Percentiles rank a stretch among this genome's conserved stretches.
These are phyloP conservation scores for Drosophila mettleri DNA, from an alignment of 2,888 invertebrate species.

Conservation along the genomic window DNA sequence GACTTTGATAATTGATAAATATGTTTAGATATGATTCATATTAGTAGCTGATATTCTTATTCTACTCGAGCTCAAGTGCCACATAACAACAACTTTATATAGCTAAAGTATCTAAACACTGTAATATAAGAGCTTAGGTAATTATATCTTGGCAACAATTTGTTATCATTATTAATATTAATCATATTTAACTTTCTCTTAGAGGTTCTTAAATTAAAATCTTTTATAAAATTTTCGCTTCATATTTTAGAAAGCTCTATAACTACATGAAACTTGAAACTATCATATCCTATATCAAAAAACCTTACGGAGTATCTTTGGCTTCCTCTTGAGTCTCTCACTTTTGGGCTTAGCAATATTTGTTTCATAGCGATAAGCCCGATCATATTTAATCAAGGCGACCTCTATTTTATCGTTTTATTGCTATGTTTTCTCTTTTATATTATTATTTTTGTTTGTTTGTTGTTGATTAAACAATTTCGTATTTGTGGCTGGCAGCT, in stretches of 20 bases:
- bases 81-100: too few relatives aligned
- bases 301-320: conserved; percentile 9
- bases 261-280: too few relatives aligned
- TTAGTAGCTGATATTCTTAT: background rate
- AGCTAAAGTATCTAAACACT: background rate
- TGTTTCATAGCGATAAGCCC: conserved; percentile 25
- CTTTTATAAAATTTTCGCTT: background rate
- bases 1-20: background rate
- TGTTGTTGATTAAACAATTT: conserved; percentile 48
- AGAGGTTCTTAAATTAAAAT: background rate
- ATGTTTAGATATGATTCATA: background rate
- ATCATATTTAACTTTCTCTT: background rate
- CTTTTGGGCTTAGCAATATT: conserved; percentile 31
- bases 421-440: conserved; percentile 18
- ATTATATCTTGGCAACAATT: background rate
- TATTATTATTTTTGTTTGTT: background rate
- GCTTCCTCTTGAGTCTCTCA: conserved; percentile 15
- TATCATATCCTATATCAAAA: too few relatives aligned
- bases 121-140: background rate
- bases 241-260: too few relatives aligned
- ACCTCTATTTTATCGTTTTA: conserved; percentile 52
- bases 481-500: conserved; percentile 43
- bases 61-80: background rate
- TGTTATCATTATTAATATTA: background rate
- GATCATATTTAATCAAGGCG: conserved; percentile 33